Conservation (phyloP, 1,140 invertebrate genomes). For the Pseudomyrmex gracilis region DNA sequence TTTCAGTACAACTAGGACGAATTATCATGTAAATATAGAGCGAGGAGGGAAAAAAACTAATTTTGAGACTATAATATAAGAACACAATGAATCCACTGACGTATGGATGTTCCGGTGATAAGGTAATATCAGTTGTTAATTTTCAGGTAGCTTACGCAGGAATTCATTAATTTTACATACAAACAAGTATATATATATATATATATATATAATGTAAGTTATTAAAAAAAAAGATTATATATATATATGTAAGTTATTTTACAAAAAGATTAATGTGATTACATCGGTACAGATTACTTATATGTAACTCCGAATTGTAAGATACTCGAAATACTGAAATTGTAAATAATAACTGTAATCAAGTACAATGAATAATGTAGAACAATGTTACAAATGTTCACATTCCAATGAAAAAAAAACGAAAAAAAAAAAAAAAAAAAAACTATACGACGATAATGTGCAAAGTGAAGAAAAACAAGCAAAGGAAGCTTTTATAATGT, state of each 20-base stretch:
- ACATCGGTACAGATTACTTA: constrained; percentile 9
- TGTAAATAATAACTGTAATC: constrained; percentile 58
- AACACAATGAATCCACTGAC: constrained; percentile 18
- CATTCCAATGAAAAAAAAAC: constrained; percentile 12
- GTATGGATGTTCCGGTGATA: constrained; percentile 3
- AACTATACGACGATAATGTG: too few species aligned
- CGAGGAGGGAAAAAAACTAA: constrained; percentile 15
- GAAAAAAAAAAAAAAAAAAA: not conserved
- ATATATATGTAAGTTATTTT: constrained; percentile 33
- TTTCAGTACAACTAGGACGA: constrained; percentile 20
- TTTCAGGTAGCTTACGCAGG: constrained; percentile 23
- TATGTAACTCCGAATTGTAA: constrained; percentile 20
- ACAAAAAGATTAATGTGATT: constrained; percentile 13
- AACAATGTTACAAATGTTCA: constrained; percentile 29
- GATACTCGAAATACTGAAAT: constrained; percentile 17
- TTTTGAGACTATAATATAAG: constrained; percentile 27
- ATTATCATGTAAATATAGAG: not conserved
- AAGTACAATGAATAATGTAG: constrained; percentile 38
- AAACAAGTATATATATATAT: not conserved
- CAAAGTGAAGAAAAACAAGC: not conserved
- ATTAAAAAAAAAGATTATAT: constrained; percentile 4
- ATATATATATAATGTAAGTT: too few species aligned
- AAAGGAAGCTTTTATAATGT: constrained; percentile 28
- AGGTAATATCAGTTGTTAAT: constrained; percentile 34
- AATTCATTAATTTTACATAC: constrained; percentile 37